phyloP scores from a whole-genome alignment of 2,797 vertebrate species.

The Choloepus didactylus region DNA sequence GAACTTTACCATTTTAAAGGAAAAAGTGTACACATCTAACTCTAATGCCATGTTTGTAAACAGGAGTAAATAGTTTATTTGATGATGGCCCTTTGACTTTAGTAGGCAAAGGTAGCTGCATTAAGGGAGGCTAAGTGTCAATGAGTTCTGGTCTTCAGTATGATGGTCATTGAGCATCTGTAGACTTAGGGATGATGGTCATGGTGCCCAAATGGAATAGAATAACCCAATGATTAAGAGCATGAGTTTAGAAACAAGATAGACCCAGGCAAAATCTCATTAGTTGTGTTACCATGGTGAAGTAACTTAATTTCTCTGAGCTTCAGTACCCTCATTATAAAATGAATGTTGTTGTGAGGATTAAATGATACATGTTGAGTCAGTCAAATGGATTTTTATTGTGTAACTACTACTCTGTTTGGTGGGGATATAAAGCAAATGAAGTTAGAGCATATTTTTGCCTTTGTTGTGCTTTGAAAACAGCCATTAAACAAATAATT shows the following conservation, averaged over 20 bases:
- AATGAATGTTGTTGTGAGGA: not conserved
- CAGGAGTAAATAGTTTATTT: not conserved
- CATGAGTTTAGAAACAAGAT: not conserved
- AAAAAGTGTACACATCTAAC: not conserved
- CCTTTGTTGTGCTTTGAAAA: slow-evolving; percentile 1
- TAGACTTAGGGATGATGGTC: not conserved
- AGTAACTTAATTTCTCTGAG: slow-evolving; percentile 35
- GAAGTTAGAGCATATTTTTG: not conserved
- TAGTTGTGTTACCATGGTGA: not conserved
- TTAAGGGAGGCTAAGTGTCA: not conserved
- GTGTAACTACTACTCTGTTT: not conserved
- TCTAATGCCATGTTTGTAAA: not conserved
- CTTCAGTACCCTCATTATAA: slow-evolving; percentile 16
- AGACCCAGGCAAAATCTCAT: not conserved
- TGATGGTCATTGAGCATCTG: not conserved
- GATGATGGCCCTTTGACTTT: not conserved
- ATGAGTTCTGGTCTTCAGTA: not conserved
- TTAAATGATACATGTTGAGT: slow-evolving; percentile 4
- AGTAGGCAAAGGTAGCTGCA: not conserved
- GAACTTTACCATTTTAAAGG: slow-evolving; percentile 1
- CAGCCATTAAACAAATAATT: slow-evolving; percentile 29
- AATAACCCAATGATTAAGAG: not conserved
- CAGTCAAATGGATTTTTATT: not conserved
- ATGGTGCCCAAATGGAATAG: not conserved
- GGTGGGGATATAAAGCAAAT: not conserved